phyloP scores from a whole-genome alignment of 2,113 vertebrate genomes.

The Chlorodrepanis virens region DNA sequence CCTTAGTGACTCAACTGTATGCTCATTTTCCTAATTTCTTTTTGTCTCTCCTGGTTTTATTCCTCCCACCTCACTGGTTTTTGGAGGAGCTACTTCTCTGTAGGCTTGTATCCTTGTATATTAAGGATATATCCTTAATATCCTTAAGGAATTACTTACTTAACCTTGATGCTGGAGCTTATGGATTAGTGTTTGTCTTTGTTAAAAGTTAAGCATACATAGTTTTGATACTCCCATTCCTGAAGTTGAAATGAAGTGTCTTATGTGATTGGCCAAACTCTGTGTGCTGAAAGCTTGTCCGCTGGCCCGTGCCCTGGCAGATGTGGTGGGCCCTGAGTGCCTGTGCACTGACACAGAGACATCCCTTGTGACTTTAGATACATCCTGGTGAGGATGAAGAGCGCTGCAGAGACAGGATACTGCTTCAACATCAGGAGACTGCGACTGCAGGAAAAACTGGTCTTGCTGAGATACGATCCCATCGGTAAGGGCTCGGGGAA shows the following conservation, averaged over 20 bases:
- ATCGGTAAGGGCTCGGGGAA: slow-evolving; percentile 77
- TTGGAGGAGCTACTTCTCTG: neutral
- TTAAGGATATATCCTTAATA: too few species aligned
- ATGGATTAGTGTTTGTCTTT: neutral
- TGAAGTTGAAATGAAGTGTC: neutral
- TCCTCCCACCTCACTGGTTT: neutral
- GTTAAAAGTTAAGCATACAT: neutral
- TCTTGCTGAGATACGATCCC: slow-evolving; percentile 88
- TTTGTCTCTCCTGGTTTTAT: neutral
- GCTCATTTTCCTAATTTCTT: neutral
- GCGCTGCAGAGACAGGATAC: slow-evolving; percentile 88
- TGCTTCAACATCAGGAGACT: slow-evolving; percentile 86
- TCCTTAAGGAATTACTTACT: neutral
- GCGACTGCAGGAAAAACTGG: slow-evolving; percentile 86
- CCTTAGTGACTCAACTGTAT: neutral
- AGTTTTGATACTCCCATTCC: neutral
- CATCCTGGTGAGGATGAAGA: slow-evolving; percentile 91
- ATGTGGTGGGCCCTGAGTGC: neutral
- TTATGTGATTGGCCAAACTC: neutral
- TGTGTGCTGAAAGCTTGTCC: neutral
- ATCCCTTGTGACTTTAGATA: slow-evolving; percentile 70
- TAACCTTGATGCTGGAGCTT: neutral
- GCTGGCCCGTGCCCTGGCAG: neutral
- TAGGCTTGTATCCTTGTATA: neutral
- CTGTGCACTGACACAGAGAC: neutral